Percentiles rank a stretch among this genome's conserved stretches.
Evolutionary conservation across 2,888 invertebrate species (phyloP).

Genomic region (Phragmatobia fuliginosa): DNA sequence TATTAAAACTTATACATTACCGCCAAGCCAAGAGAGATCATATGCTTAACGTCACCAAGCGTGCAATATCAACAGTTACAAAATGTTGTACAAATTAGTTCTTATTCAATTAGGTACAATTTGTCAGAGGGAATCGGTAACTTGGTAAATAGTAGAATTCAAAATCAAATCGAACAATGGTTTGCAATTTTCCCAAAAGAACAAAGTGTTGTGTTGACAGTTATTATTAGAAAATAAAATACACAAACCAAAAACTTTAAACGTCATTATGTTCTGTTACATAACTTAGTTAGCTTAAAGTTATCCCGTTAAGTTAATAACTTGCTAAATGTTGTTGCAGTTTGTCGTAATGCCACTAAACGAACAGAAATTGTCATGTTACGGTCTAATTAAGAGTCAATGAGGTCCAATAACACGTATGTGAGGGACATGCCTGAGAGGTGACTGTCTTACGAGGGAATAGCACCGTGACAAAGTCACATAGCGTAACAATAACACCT

Average conservation of each 20-base stretch:
- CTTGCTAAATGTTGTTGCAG: slow-evolving; percentile 1
- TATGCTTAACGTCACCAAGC: background rate
- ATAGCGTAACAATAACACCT: slow-evolving; percentile 28
- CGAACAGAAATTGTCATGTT: slow-evolving; percentile 31
- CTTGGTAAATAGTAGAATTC: background rate
- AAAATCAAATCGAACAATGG: background rate
- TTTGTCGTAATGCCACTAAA: slow-evolving; percentile 17
- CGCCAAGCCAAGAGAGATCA: too few species aligned
- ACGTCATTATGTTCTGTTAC: slow-evolving; percentile 10
- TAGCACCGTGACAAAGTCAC: slow-evolving; percentile 30
- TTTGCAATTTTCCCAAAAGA: background rate
- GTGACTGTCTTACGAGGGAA: slow-evolving; percentile 22
- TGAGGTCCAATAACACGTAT: slow-evolving; percentile 28
- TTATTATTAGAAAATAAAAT: background rate
- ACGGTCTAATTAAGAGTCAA: slow-evolving; percentile 44
- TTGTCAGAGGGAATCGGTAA: background rate
- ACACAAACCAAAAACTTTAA: background rate
- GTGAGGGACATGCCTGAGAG: slow-evolving; percentile 29
- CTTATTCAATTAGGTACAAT: background rate
- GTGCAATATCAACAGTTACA: background rate
- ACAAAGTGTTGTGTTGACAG: background rate
- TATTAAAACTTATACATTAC: background rate
- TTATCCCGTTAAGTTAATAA: slow-evolving; percentile 6
- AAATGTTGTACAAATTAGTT: background rate
- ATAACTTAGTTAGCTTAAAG: background rate